Evolutionary conservation across 2,113 vertebrate genomes (phyloP).

Genomic region (Cromileptes altivelis): DNA sequence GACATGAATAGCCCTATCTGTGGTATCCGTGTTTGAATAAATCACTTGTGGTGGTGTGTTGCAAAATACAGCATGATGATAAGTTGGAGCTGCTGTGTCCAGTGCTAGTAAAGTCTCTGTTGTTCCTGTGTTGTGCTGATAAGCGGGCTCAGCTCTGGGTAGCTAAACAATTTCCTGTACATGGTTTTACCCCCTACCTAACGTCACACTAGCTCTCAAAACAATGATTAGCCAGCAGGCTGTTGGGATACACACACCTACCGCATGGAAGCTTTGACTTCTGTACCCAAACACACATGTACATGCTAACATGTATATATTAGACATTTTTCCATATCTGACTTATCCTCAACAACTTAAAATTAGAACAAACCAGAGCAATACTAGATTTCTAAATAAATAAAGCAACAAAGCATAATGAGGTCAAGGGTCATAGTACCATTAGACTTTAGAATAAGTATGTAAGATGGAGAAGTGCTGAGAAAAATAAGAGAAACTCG

Average conservation of each 20-base stretch:
- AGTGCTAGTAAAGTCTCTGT: conserved; percentile 57
- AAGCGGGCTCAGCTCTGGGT: conserved; percentile 61
- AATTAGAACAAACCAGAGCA: neutral
- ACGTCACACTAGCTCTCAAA: conserved; percentile 47
- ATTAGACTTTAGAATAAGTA: conserved; percentile 8
- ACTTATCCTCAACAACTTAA: neutral
- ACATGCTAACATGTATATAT: neutral
- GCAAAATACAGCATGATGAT: conserved; percentile 72
- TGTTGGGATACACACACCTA: conserved; percentile 48
- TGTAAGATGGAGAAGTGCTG: neutral
- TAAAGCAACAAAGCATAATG: neutral
- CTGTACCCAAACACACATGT: conserved; percentile 2
- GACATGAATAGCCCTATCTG: conserved; percentile 74
- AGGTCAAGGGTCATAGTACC: neutral
- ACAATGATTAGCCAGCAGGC: conserved; percentile 70
- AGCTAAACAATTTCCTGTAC: conserved; percentile 73
- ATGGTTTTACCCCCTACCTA: conserved; percentile 42
- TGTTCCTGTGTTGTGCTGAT: conserved; percentile 77
- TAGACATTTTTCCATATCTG: neutral
- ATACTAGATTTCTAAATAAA: neutral
- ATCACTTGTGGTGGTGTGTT: conserved; percentile 70
- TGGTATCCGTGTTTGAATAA: conserved; percentile 77
- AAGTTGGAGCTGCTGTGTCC: conserved; percentile 74
- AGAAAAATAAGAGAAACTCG: neutral
- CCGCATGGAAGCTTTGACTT: conserved; percentile 27